Percentiles rank a stretch among this genome's conserved stretches.
These are phyloP conservation scores for Gisinianus flammeolus DNA, from an alignment of 2,888 invertebrate genomes.

Conservation along the genomic window DNA sequence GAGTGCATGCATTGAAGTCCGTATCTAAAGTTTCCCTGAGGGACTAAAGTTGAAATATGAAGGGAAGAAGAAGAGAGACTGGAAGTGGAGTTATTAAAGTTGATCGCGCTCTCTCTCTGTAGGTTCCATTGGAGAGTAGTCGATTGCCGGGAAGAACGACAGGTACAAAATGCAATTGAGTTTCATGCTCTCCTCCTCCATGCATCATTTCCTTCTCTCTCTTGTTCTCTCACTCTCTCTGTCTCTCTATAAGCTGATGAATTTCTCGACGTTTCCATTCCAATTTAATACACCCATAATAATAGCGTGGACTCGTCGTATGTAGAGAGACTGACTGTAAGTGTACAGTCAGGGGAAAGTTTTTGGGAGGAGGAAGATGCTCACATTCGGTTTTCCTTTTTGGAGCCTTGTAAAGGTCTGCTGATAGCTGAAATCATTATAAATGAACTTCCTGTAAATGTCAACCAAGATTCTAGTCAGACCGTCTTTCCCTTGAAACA, in stretches of 20 bases:
- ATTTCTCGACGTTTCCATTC: conserved; percentile 11
- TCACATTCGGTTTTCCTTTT: not conserved
- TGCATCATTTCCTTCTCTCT: conserved; percentile 35
- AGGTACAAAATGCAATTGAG: conserved; percentile 38
- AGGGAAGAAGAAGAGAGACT: conserved; percentile 13
- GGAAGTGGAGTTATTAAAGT: conserved; percentile 36
- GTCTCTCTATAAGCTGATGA: conserved; percentile 13
- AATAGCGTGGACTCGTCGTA: not conserved
- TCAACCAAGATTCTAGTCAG: conserved; percentile 32
- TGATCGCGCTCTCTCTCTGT: conserved; percentile 13
- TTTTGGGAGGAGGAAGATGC: not conserved
- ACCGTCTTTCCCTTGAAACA: not conserved
- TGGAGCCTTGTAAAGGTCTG: conserved; percentile 19
- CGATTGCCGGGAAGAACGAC: conserved; percentile 16
- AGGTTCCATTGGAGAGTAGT: not conserved
- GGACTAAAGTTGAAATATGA: conserved; percentile 36
- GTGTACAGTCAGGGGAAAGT: not conserved
- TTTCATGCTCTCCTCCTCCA: conserved; percentile 26
- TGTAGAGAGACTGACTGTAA: not conserved
- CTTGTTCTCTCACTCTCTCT: conserved; percentile 15
- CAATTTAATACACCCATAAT: not conserved
- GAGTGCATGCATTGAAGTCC: conserved; percentile 11
- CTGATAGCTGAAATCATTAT: conserved; percentile 27
- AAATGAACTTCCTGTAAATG: conserved; percentile 44
- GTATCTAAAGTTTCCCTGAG: conserved; percentile 30